Percentiles rank a stretch among this genome's conserved stretches.
Evolutionary conservation across 2,797 vertebrate species (phyloP).

Genomic region (Zalophus californianus): DNA sequence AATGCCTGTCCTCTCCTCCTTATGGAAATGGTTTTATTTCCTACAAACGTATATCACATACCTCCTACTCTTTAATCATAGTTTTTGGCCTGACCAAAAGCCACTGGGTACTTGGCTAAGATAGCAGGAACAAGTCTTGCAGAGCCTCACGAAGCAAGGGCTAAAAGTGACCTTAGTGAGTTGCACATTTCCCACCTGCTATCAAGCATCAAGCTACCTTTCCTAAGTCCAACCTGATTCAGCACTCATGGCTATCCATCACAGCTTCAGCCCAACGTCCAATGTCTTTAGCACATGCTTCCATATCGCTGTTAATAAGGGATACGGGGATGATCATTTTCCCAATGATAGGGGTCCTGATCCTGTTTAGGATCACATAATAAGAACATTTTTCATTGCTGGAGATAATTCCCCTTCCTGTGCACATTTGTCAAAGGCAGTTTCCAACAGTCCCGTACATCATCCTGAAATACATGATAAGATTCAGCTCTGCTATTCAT

Average conservation of each 20-base stretch:
- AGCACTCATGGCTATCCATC: conserved; percentile 65
- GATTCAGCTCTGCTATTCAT: conserved; percentile 82
- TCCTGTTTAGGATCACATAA: conserved; percentile 84
- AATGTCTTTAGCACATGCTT: conserved; percentile 60
- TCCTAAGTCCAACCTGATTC: not conserved
- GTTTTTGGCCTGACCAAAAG: conserved; percentile 16
- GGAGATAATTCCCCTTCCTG: conserved; percentile 81
- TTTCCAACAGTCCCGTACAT: conserved; percentile 83
- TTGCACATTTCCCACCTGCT: conserved; percentile 33
- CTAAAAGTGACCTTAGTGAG: conserved; percentile 13
- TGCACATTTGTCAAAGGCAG: conserved; percentile 83
- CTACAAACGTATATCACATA: not conserved
- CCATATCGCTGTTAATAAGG: conserved; percentile 77
- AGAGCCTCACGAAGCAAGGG: not conserved
- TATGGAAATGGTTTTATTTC: conserved; percentile 17
- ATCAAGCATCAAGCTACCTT: conserved; percentile 39
- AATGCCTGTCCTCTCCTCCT: not conserved
- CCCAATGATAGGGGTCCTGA: conserved; percentile 81
- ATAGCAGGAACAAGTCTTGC: not conserved
- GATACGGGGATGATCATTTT: conserved; percentile 73
- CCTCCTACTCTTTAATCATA: not conserved
- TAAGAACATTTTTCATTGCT: conserved; percentile 84
- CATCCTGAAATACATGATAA: conserved; percentile 84
- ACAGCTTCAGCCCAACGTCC: not conserved
- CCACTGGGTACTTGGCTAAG: not conserved